Evolutionary conservation across 2,888 invertebrate species (phyloP), one percentile per base, ranked within the genome.

Genomic region (Agriotes lineatus): DNA sequence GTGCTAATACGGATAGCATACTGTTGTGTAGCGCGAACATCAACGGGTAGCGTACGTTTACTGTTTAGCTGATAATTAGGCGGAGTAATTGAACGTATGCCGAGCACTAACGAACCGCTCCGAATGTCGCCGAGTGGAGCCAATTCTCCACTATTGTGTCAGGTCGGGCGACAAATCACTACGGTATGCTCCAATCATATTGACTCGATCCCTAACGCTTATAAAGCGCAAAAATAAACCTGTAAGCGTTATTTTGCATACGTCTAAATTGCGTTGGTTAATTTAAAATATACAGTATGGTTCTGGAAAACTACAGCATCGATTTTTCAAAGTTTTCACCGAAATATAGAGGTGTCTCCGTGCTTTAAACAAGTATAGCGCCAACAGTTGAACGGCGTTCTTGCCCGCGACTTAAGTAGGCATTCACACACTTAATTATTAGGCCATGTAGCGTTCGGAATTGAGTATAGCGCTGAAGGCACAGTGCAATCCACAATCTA

Each of bases 401-500:
- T n/a, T n/a, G n/a, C n/a, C n/a, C n/a, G n/a, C n/a, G 25, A 7
- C 14, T 10, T 10, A 39, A 39, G 14, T 25, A n/a, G 25, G 14
- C 22, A 48, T 48, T 48, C 48, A n/a, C 22, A 48, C 22, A 22
- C 22, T 48, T 19, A 48, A 20, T 48, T 48, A 48, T 48, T 48
- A 22, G 20, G 12, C 22, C 22, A 22, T 22, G 22, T 48, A 22
- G 48, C 22, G 63, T 54, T 63, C 50, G 30, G 59, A 39, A 61
- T 64, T 77, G 84, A 84, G 85, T 85, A 83, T 85, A 85, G 83
- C 83, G 83, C 76, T 78, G 79, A 78, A 81, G 83, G 81, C 82
- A 82, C 78, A 78, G 83, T 85, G 83, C 85, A 84, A 86, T 86
- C 86, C 86, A 87, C 86, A 85, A 86, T 78, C 82, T 81, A 80